phyloP scores from a whole-genome alignment of 1,140 invertebrate genomes.

The Arctopsyche grandis region DNA sequence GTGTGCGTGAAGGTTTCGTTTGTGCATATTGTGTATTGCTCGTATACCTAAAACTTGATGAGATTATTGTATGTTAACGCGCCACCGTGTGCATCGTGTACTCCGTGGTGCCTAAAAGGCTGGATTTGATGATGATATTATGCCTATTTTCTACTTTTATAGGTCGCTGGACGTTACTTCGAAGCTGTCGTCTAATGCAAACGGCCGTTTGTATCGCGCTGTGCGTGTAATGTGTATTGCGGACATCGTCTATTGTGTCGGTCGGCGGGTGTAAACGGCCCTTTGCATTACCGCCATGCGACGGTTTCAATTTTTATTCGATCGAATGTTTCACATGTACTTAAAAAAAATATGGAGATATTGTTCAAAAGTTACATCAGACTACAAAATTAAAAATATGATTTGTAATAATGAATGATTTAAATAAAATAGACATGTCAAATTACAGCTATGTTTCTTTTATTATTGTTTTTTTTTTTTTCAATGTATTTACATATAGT shows the following conservation, averaged over 20 bases:
- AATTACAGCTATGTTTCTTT: constrained; percentile 6
- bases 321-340: neutral
- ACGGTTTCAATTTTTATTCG: too few species aligned
- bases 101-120: constrained; percentile 25
- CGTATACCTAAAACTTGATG: too few species aligned
- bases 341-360: constrained; percentile 1
- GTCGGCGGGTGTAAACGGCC: too few species aligned
- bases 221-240: too few species aligned
- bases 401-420: neutral
- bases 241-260: too few species aligned
- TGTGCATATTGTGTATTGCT: too few species aligned
- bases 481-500: too few species aligned
- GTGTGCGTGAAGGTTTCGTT: too few species aligned
- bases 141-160: constrained; percentile 40
- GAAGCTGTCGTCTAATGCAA: neutral
- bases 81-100: too few species aligned
- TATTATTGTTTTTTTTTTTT: neutral
- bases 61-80: neutral
- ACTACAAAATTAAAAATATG: neutral
- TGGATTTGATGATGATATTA: neutral
- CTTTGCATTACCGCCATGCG: too few species aligned
- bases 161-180: neutral
- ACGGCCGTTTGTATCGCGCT: neutral
- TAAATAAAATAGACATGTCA: constrained; percentile 25
- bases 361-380: neutral